A percentile compares a stretch with the other conserved stretches of the same genome.
Evolutionary conservation across 2,113 vertebrate species (phyloP).

Genomic region (Lipophrys pholis): DNA sequence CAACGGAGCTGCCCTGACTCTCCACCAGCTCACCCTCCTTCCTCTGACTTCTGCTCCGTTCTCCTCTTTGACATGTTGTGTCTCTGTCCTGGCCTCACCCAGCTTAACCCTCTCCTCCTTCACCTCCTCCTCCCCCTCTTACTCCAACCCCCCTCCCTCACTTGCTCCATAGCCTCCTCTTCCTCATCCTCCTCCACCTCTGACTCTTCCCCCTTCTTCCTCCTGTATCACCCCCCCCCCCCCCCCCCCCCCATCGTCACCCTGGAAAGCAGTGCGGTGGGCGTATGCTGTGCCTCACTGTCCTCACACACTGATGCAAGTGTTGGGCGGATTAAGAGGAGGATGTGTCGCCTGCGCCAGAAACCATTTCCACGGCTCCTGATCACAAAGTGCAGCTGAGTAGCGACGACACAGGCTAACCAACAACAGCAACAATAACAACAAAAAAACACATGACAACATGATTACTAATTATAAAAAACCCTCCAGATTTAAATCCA

Average conservation of each 20-base stretch:
- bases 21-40: conserved; percentile 6
- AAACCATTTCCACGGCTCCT: conserved; percentile 67
- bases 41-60: conserved; percentile 27
- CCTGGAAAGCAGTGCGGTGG: conserved; percentile 57
- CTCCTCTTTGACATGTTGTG: conserved; percentile 50
- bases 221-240: too few species aligned
- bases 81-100: conserved; percentile 54
- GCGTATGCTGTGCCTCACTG: conserved; percentile 51
- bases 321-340: conserved; percentile 66
- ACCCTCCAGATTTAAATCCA: conserved; percentile 21
- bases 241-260: conserved; percentile 33
- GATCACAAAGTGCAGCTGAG: conserved; percentile 57
- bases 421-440: conserved; percentile 11
- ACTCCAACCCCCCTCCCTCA: conserved; percentile 17
- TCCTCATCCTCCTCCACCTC: background rate
- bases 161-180: background rate
- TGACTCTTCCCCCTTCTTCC: conserved; percentile 12
- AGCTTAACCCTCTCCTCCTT: conserved; percentile 50
- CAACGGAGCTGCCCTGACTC: too few species aligned
- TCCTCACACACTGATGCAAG: conserved; percentile 54
- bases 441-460: conserved; percentile 28
- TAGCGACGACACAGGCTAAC: conserved; percentile 37
- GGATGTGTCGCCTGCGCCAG: conserved; percentile 59
- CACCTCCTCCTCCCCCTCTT: conserved; percentile 15
- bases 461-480: conserved; percentile 53